Conservation (phyloP, 2,113 vertebrate genomes). For the Sander vitreus region DNA sequence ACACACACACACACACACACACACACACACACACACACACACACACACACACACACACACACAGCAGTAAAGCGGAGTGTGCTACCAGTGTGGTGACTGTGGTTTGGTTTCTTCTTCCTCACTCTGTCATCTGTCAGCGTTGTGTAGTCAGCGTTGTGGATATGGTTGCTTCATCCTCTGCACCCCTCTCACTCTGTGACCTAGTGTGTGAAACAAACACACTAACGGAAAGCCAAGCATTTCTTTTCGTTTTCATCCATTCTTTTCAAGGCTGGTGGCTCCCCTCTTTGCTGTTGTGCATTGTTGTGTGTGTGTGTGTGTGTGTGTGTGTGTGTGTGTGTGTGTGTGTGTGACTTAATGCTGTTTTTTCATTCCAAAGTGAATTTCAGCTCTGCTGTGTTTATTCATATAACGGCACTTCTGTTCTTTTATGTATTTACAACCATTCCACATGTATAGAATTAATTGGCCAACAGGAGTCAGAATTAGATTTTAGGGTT, state of each 20-base stretch:
- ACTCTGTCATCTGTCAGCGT: not conserved
- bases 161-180: not conserved
- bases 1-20: not conserved
- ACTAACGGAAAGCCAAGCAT: not conserved
- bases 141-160: not conserved
- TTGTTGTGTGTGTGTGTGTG: no score
- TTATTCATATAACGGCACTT: not conserved
- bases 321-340: not conserved
- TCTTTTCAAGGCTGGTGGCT: not conserved
- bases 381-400: not conserved
- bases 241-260: not conserved
- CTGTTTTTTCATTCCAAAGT: not conserved
- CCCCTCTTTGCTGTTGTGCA: not conserved
- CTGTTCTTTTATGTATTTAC: not conserved
- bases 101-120: constrained; percentile 34
- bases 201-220: not conserved
- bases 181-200: not conserved
- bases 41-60: not conserved
- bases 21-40: not conserved
- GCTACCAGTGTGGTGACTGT: constrained; percentile 14
- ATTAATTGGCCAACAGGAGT: not conserved
- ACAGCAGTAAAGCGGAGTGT: not conserved
- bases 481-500: not conserved
- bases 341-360: not conserved
- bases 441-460: not conserved